phyloP scores from a whole-genome alignment of 2,888 invertebrate genomes.

The Colostygia pectinataria region DNA sequence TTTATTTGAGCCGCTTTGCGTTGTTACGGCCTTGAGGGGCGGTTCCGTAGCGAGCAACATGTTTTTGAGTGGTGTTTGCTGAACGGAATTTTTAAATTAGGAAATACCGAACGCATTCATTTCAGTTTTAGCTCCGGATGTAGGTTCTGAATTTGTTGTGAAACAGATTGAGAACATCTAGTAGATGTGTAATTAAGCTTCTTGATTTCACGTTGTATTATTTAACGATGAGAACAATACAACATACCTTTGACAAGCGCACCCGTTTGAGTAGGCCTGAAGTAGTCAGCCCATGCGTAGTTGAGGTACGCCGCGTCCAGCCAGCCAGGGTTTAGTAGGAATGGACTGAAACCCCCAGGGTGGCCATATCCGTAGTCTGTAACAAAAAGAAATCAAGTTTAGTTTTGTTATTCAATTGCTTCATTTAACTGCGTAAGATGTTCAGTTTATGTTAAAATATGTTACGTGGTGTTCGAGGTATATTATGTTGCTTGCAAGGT shows the following conservation, averaged over 20 bases:
- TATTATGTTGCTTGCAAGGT: background rate
- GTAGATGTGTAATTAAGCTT: background rate
- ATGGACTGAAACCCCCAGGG: slow-evolving; percentile 89
- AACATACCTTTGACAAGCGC: slow-evolving; percentile 84
- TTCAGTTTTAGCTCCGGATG: slow-evolving; percentile 22
- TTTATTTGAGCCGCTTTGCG: slow-evolving; percentile 80
- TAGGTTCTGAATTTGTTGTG: slow-evolving; percentile 2
- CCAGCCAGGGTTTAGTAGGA: slow-evolving; percentile 92
- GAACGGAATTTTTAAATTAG: slow-evolving; percentile 79
- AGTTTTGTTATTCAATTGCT: slow-evolving; percentile 18
- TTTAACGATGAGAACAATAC: background rate
- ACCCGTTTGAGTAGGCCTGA: slow-evolving; percentile 77
- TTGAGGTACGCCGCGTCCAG: slow-evolving; percentile 92
- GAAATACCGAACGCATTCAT: slow-evolving; percentile 66
- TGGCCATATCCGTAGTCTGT: slow-evolving; percentile 91
- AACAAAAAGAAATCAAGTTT: slow-evolving; percentile 50
- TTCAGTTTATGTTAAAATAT: background rate
- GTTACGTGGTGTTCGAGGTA: no score
- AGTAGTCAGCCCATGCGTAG: slow-evolving; percentile 89
- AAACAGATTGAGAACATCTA: slow-evolving; percentile 39
- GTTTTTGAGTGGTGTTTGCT: slow-evolving; percentile 77
- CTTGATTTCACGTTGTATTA: background rate
- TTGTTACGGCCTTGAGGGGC: slow-evolving; percentile 77
- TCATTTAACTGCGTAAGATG: no score
- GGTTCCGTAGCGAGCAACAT: slow-evolving; percentile 67